Evolutionary conservation across 2,113 vertebrate genomes (phyloP).

Genomic region (Octodon degus): DNA sequence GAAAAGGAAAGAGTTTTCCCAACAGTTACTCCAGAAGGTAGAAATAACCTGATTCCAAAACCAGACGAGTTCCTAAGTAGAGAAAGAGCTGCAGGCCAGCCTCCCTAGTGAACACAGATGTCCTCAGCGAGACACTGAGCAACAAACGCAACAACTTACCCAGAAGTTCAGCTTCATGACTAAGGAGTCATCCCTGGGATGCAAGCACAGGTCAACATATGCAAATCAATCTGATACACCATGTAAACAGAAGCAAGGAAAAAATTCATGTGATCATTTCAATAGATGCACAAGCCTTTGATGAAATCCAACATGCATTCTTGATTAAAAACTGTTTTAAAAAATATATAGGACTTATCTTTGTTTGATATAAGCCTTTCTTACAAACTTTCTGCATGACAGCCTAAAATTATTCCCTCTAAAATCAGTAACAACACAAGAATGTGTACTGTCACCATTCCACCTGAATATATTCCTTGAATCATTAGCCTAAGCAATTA

Average conservation of each 20-base stretch:
- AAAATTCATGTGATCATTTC: neutral
- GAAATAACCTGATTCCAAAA: neutral
- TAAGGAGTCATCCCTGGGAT: neutral
- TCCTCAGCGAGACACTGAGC: neutral
- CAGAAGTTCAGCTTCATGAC: neutral
- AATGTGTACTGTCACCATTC: neutral
- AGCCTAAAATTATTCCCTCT: neutral
- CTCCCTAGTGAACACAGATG: neutral
- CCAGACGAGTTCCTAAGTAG: neutral
- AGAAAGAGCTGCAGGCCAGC: neutral
- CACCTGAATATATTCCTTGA: neutral
- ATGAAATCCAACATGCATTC: neutral
- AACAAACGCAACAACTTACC: neutral
- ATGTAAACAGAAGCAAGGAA: neutral
- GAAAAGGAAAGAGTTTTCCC: neutral
- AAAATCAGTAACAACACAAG: neutral
- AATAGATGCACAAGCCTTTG: neutral
- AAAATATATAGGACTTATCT: neutral
- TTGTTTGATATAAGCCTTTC: neutral
- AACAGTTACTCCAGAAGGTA: neutral
- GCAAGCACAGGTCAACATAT: neutral
- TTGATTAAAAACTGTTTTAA: neutral
- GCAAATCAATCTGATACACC: neutral
- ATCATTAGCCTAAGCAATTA: neutral
- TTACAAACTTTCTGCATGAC: neutral